Percentiles rank a stretch among this genome's conserved stretches.
Conservation (phyloP, 2,113 vertebrate genomes). For the Thymallus thymallus region DNA sequence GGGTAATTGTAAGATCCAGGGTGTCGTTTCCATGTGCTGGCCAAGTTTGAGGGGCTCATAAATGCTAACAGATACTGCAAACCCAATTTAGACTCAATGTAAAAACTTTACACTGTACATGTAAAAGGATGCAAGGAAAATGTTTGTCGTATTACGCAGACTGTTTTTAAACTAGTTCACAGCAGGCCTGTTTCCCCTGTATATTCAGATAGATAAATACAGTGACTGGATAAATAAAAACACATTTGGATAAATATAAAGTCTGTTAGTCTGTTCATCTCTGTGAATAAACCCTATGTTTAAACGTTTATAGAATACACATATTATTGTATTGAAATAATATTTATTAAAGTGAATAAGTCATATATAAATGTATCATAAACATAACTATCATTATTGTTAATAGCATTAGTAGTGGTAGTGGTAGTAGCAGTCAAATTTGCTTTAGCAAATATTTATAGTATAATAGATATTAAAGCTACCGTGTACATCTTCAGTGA, state of each 20-base stretch:
- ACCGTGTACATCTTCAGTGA: no score
- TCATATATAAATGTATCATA: no score
- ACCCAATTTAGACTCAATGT: slow-evolving; percentile 34
- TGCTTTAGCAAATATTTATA: background rate
- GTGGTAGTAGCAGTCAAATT: background rate
- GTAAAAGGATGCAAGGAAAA: background rate
- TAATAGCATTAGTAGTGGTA: background rate
- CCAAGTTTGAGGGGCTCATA: slow-evolving; percentile 32
- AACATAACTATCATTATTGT: no score
- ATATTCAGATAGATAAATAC: background rate
- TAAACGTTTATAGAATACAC: background rate
- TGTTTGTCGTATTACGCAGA: background rate
- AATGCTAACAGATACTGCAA: slow-evolving; percentile 41
- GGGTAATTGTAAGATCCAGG: slow-evolving; percentile 15
- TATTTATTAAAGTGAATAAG: background rate
- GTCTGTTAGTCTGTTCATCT: background rate
- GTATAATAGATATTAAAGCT: background rate
- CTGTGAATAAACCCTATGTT: background rate
- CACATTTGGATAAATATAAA: background rate
- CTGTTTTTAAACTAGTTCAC: no score
- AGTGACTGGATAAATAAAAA: background rate
- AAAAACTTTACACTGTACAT: slow-evolving; percentile 20
- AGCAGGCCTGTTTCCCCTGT: background rate
- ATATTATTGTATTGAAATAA: slow-evolving; percentile 1
- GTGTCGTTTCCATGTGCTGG: slow-evolving; percentile 34